These are phyloP conservation scores for Phania funesta DNA, from an alignment of 2,888 invertebrate genomes.

Conservation along the genomic window DNA sequence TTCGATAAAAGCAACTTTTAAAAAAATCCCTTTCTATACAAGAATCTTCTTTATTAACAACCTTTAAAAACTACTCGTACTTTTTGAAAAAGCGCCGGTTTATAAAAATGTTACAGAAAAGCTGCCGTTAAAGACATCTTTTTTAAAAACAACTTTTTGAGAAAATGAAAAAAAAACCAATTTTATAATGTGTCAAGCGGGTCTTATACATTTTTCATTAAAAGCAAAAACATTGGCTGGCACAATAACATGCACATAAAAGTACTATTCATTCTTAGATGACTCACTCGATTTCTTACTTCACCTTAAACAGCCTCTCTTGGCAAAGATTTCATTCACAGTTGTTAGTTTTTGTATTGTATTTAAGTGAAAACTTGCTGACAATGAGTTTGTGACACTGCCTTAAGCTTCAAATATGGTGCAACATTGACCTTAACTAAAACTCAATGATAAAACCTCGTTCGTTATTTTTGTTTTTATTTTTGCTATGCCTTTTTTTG, in stretches of 20 bases:
- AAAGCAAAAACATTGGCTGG: background rate
- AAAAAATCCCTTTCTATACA: too few species aligned
- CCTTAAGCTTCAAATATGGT: slow-evolving; percentile 61
- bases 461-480: background rate
- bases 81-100: too few species aligned
- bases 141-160: background rate
- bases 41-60: too few species aligned
- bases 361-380: slow-evolving; percentile 62
- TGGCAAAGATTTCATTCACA: slow-evolving; percentile 48
- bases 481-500: background rate
- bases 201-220: background rate
- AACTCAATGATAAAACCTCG: slow-evolving; percentile 63
- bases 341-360: slow-evolving; percentile 12
- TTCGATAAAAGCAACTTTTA: too few species aligned
- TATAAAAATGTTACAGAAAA: too few species aligned
- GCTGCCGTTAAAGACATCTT: too few species aligned
- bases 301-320: slow-evolving; percentile 38
- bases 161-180: background rate
- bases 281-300: slow-evolving; percentile 51
- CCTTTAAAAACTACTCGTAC: too few species aligned
- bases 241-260: background rate
- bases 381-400: slow-evolving; percentile 65
- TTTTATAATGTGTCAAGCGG: background rate
- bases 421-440: slow-evolving; percentile 67
- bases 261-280: slow-evolving; percentile 25